These are phyloP conservation scores for Pangasius djambal DNA, from an alignment of 2,797 vertebrate genomes.

Conservation along the genomic window DNA sequence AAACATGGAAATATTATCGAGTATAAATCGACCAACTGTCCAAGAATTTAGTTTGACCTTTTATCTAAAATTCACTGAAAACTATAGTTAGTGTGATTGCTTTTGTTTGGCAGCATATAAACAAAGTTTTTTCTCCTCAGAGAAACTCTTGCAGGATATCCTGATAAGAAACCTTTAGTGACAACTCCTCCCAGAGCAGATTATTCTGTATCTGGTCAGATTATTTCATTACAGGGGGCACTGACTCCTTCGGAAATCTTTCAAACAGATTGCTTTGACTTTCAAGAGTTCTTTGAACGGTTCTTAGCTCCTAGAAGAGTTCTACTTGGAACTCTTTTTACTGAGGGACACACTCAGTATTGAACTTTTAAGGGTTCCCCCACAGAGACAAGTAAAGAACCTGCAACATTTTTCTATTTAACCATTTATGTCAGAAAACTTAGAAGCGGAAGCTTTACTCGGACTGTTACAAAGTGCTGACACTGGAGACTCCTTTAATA, in stretches of 20 bases:
- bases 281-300: not conserved
- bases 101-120: not conserved
- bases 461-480: not conserved
- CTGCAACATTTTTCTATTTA: not conserved
- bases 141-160: not conserved
- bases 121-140: not conserved
- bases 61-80: not conserved
- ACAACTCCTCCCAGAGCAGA: not conserved
- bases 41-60: not conserved
- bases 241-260: not conserved
- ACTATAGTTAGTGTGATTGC: not conserved
- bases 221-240: not conserved
- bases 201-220: not conserved
- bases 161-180: not conserved
- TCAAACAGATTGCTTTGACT: not conserved
- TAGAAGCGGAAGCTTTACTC: not conserved
- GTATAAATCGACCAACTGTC: not conserved
- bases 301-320: not conserved
- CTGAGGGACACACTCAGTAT: not conserved
- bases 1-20: not conserved
- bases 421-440: not conserved
- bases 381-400: not conserved
- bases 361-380: not conserved
- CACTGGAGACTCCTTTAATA: not conserved
- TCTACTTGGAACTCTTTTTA: not conserved